Percentiles rank a stretch among this genome's conserved stretches.
These are phyloP conservation scores for Oceanites oceanicus DNA, from an alignment of 2,113 vertebrate genomes.

Conservation along the genomic window DNA sequence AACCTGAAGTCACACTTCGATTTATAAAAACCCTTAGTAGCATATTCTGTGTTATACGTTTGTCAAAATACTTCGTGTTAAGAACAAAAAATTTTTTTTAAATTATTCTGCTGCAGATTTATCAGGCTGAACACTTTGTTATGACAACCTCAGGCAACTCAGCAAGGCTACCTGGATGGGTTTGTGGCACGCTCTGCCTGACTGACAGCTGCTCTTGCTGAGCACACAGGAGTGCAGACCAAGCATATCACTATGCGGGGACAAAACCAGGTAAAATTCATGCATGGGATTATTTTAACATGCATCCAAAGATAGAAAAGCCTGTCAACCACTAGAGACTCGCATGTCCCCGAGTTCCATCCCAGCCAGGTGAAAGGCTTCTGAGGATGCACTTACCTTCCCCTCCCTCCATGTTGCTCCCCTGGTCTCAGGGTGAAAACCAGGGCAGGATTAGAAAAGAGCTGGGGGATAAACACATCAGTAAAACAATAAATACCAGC, in stretches of 20 bases:
- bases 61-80: background rate
- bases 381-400: background rate
- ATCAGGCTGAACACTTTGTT: background rate
- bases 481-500: slow-evolving; percentile 58
- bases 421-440: slow-evolving; percentile 24
- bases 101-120: background rate
- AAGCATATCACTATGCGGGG: background rate
- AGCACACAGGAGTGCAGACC: background rate
- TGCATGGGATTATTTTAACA: background rate
- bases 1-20: background rate
- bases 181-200: background rate
- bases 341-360: accelerated
- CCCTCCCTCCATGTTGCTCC: background rate
- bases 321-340: background rate
- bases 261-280: background rate
- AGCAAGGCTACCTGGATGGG: background rate
- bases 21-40: background rate
- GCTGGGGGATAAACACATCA: background rate
- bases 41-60: background rate
- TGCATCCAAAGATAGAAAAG: background rate
- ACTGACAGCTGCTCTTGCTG: background rate
- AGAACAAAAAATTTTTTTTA: background rate
- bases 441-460: slow-evolving; percentile 14
- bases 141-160: background rate
- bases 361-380: background rate